Evolutionary conservation across 64 coral and sea anemone species (phyloP), one percentile per base, ranked within the genome.

Genomic region (Actinia equina): DNA sequence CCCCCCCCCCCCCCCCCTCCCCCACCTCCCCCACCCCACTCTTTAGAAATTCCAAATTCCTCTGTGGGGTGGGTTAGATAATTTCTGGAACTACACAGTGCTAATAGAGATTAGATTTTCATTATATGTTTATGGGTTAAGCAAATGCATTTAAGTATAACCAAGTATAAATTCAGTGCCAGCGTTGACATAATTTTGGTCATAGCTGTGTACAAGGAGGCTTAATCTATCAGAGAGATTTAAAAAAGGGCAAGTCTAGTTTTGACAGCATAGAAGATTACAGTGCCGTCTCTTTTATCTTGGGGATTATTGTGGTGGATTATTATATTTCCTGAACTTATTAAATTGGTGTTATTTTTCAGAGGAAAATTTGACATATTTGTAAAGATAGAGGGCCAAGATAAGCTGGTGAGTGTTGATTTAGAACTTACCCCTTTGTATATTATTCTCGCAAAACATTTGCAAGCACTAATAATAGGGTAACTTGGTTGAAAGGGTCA

Each of bases 281-380:
- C 62, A 8, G 62, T 23, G n/a, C 5, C 9, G 62, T 65, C 22
- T 23, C n/a, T 22, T 65, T 65, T 65, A 65, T 65, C 62, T 65
- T 23, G 19, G 22, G 62, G 22, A 65, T 20, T 65, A 7, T 65
- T 23, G 3, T 23, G 30, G 30, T 37, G 30, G 30, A 37, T 37
- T 37, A 37, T 37, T 37, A 37, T 37, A 37, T 65, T 23, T 65
- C 3, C 62, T 65, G 15, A n/a, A 9, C 9, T 85, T 85, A 7
- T 2, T 87, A 27, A 81, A 81, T 76, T 53, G 22, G 74, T 67
- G 30, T 56, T 69, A 56, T 83, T 90, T 85, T 88, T 43, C 59
- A 98, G 88, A 83, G 96, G 96, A n/a, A 87, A 91, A 44, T 98
- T 83, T 98, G 96, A 98, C 63, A 98, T 98, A 65, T 98, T 90